Conservation (phyloP, 1,140 invertebrate genomes). For the Babylonia areolata region DNA sequence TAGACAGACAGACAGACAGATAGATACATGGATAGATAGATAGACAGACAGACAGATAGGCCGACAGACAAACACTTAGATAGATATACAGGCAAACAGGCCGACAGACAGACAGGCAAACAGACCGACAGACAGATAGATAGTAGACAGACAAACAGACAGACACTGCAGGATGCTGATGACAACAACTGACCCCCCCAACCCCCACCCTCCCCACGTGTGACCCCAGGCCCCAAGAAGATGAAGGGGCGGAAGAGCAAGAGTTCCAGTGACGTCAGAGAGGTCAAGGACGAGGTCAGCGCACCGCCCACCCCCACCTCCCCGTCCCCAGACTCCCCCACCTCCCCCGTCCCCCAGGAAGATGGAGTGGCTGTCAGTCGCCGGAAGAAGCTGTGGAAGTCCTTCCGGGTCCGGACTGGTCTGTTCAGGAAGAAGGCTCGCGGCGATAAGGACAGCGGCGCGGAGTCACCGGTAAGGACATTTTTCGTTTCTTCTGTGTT, state of each 20-base stretch:
- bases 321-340: not conserved
- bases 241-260: slow-evolving; percentile 27
- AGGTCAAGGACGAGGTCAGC: slow-evolving; percentile 21
- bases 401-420: slow-evolving; percentile 19
- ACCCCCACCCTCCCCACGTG: too few relatives aligned
- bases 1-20: not conserved
- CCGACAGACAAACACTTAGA: not conserved
- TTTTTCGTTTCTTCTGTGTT: not conserved
- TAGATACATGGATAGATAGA: not conserved
- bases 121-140: not conserved
- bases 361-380: not conserved
- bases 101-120: not conserved
- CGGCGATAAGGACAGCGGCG: slow-evolving; percentile 3
- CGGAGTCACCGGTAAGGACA: not conserved
- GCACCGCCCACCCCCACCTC: not conserved
- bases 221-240: slow-evolving; percentile 20
- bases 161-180: not conserved
- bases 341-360: not conserved
- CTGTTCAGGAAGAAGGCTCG: slow-evolving; percentile 3
- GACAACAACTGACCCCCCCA: too few relatives aligned
- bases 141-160: not conserved
- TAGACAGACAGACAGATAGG: not conserved
- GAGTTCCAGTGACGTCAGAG: slow-evolving; percentile 35
- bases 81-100: not conserved
- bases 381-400: slow-evolving; percentile 31